Percentiles rank a stretch among this genome's conserved stretches.
phyloP scores from a whole-genome alignment of 2,797 vertebrate species.

The Sitta carolinensis region DNA sequence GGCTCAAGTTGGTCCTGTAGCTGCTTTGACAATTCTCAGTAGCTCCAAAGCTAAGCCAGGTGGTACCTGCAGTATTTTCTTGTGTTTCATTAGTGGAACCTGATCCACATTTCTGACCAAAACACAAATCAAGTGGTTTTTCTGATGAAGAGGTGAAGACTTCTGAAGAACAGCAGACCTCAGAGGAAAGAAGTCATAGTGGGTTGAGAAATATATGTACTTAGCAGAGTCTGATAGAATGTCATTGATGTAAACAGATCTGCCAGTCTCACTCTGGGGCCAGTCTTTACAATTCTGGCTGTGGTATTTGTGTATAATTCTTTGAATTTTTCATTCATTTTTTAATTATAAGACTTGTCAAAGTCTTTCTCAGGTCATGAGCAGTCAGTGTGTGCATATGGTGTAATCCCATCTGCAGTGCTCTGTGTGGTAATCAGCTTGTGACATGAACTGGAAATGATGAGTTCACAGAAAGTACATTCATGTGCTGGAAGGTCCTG shows the following conservation, averaged over 20 bases:
- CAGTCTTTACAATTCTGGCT: neutral
- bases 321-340: neutral
- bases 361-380: neutral
- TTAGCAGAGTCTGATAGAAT: neutral
- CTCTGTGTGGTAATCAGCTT: neutral
- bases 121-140: neutral
- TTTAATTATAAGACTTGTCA: neutral
- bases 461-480: neutral
- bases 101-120: neutral
- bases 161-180: neutral
- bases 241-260: neutral
- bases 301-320: neutral
- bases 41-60: neutral
- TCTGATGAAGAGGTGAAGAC: neutral
- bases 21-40: neutral
- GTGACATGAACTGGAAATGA: neutral
- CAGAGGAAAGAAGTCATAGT: neutral
- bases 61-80: neutral
- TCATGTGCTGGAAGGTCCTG: neutral
- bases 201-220: neutral
- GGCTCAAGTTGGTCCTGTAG: neutral
- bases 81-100: neutral
- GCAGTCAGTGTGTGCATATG: neutral
- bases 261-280: rapidly evolving
- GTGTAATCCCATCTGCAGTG: neutral